Evolutionary conservation across 2,797 vertebrate genomes (phyloP).

Genomic region (Craterocephalus amniculus): DNA sequence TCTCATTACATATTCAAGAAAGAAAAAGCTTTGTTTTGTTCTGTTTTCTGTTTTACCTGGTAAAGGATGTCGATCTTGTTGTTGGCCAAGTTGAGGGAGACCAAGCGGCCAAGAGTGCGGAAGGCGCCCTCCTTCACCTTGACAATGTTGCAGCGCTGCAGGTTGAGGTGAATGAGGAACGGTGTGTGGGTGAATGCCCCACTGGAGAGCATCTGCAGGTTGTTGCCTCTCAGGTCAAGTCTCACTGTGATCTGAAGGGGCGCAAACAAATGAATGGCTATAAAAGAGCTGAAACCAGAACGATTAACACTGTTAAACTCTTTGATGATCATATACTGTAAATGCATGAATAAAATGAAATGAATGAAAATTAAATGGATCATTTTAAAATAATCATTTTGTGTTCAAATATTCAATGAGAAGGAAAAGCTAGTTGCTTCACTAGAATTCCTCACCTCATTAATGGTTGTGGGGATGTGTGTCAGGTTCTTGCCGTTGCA

Average conservation of each 20-base stretch:
- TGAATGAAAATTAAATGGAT: too few relatives aligned
- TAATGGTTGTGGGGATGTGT: conserved; percentile 77
- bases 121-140: conserved; percentile 90
- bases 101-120: conserved; percentile 85
- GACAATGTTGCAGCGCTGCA: conserved; percentile 86
- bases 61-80: conserved; percentile 87
- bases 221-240: conserved; percentile 87
- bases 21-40: neutral
- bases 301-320: too few relatives aligned
- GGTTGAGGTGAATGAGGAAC: conserved; percentile 88
- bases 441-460: conserved; percentile 82
- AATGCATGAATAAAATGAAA: neutral
- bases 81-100: conserved; percentile 88
- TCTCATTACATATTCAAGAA: neutral
- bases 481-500: conserved; percentile 87
- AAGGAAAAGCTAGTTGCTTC: neutral
- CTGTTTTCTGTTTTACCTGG: conserved; percentile 73
- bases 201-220: conserved; percentile 73
- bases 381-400: neutral
- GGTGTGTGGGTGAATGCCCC: conserved; percentile 84
- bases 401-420: neutral
- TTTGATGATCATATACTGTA: too few relatives aligned
- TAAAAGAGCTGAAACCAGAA: neutral
- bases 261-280: neutral
- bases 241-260: conserved; percentile 84